Conservation (phyloP, 2,888 invertebrate species). For the Acleris emargana region DNA sequence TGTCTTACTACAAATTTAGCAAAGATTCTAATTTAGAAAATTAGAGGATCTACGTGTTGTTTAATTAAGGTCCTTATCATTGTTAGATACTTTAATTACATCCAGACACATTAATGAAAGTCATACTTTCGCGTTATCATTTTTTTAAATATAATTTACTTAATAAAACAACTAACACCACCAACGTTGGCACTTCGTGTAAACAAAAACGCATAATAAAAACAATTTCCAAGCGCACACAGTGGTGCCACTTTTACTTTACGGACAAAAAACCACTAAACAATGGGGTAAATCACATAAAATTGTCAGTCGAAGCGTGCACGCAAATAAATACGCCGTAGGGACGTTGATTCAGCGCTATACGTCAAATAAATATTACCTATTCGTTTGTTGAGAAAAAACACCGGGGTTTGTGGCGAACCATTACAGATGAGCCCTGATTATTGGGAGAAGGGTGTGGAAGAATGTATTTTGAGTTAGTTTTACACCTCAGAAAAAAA, state of each 20-base stretch:
- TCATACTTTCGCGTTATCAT: too few relatives aligned
- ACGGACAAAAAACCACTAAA: conserved; percentile 32
- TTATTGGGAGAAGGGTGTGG: conserved; percentile 39
- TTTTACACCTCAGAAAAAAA: background rate
- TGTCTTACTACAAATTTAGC: too few relatives aligned
- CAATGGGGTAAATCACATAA: conserved; percentile 61
- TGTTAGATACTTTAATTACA: too few relatives aligned
- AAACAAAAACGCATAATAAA: conserved; percentile 6
- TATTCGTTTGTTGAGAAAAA: conserved; percentile 53
- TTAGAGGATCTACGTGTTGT: too few relatives aligned
- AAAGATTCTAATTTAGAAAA: too few relatives aligned
- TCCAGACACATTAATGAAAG: too few relatives aligned
- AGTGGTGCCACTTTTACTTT: conserved; percentile 19
- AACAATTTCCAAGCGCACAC: conserved; percentile 28
- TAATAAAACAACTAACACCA: too few relatives aligned
- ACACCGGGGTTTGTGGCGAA: conserved; percentile 58
- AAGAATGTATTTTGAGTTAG: background rate
- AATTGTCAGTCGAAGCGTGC: conserved; percentile 64
- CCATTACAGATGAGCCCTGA: conserved; percentile 49
- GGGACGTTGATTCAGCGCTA: conserved; percentile 72
- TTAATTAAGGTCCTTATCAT: too few relatives aligned
- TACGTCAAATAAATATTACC: conserved; percentile 71
- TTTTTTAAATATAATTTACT: too few relatives aligned
- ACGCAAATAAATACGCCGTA: conserved; percentile 73
- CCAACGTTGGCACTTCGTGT: background rate